Percentiles rank a stretch among this genome's conserved stretches.
Conservation (phyloP, 2,113 vertebrate genomes). For the Arothron firmamentum region DNA sequence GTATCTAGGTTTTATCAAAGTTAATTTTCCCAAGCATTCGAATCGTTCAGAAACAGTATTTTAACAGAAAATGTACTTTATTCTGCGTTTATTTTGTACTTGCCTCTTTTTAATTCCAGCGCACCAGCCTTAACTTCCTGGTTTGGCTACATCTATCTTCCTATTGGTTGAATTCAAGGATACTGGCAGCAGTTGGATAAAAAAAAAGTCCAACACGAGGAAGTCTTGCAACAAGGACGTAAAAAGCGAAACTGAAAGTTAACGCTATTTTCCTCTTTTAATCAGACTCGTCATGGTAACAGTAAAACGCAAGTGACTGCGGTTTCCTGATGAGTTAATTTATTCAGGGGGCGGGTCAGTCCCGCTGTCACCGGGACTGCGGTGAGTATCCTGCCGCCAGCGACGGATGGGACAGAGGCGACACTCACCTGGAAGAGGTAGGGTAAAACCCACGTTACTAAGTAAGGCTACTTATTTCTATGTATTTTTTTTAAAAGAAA, state of each 20-base stretch:
- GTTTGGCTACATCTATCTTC: conserved; percentile 60
- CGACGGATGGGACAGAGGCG: conserved; percentile 42
- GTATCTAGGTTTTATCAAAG: too few species aligned
- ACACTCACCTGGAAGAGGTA: conserved; percentile 21
- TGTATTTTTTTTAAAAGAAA: too few species aligned
- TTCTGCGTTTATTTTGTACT: neutral
- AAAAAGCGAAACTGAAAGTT: too few species aligned
- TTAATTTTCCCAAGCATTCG: too few species aligned
- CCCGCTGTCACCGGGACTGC: conserved; percentile 19
- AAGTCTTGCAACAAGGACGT: neutral
- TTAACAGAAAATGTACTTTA: too few species aligned
- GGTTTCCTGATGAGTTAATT: conserved; percentile 63
- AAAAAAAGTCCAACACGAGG: conserved; percentile 2
- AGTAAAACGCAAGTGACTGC: neutral
- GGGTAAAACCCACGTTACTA: conserved; percentile 27
- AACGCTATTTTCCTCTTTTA: too few species aligned
- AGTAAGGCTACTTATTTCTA: conserved; percentile 5
- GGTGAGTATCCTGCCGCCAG: conserved; percentile 26
- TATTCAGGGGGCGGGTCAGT: conserved; percentile 37
- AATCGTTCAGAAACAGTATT: too few species aligned
- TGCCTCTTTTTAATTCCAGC: neutral
- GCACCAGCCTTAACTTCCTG: conserved; percentile 11
- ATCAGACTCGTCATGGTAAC: too few species aligned
- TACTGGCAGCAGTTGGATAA: conserved; percentile 39
- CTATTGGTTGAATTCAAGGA: conserved; percentile 54